Evolutionary conservation across 1,140 invertebrate species (phyloP), one percentile per base, ranked within the genome.

Genomic region (Metopolophium dirhodum): DNA sequence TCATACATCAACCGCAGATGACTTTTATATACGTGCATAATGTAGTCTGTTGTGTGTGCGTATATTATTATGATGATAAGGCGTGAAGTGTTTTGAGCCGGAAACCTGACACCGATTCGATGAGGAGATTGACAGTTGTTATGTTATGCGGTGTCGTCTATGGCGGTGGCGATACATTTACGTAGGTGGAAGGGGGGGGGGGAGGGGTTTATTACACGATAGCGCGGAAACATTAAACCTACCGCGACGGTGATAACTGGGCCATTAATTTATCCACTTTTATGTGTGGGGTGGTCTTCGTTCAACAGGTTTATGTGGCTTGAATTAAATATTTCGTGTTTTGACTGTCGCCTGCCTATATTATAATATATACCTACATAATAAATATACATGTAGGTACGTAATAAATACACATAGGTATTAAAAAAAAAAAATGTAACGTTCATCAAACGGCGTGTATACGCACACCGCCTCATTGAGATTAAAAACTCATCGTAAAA

Each of bases 231-330:
- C 83, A 22, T 89, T 26, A 37, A 57, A 89, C 88, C 88, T 77
- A 82, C 68, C 91, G 61, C 77, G n/a, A 23, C 37, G 91, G 91
- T 83, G 91, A 49, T 82, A 92, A 92, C 91, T 83, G n/a, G 91
- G 45, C 77, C 83, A 92, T 92, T 92, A 92, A 92, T 92, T 92
- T 92, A 57, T 92, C 68, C 88, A 30, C 45, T 23, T 91, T 91
- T 85, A 77, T 77, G n/a, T n/a, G n/a, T 85, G 35, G 91, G 91
- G 91, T 92, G 91, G 91, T 92, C 91, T 47, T n/a, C 35, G 77
- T 77, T 83, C 47, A 92, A 92, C 91, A 92, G 91, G 91, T 92
- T 92, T 54, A 49, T 37, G 61, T 77, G 61, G 61, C 45, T 6
- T 57, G 37, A 86, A 86, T 45, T 86, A 86, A 14, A 86, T 45